A percentile compares a stretch with the other conserved stretches of the same genome.
phyloP scores from a whole-genome alignment of 1,140 invertebrate genomes.

The Papilio xuthus region DNA sequence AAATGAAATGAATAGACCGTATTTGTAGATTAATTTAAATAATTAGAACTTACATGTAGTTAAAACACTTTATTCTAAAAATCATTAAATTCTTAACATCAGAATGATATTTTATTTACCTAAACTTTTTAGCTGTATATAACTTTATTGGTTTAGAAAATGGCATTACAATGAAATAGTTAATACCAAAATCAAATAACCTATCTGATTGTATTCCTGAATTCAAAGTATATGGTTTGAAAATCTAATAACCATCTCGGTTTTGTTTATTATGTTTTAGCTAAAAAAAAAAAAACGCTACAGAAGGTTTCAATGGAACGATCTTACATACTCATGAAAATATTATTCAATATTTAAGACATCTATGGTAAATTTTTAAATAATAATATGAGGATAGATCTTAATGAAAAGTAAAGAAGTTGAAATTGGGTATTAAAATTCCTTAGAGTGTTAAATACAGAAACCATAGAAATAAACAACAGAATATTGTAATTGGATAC shows the following conservation, averaged over 20 bases:
- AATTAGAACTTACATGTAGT: conserved; percentile 22
- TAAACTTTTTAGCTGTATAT: neutral
- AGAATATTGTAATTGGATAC: too few species aligned
- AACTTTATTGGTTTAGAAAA: neutral
- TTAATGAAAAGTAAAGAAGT: too few species aligned
- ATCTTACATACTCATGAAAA: too few species aligned
- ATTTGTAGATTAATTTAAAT: conserved; percentile 82
- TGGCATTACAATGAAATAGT: too few species aligned
- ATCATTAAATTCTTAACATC: neutral
- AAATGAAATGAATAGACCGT: conserved; percentile 86
- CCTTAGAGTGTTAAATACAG: too few species aligned
- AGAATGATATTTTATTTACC: neutral
- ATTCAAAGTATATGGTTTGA: neutral
- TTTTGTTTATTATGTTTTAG: neutral
- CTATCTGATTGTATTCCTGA: neutral
- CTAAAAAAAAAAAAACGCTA: too few species aligned
- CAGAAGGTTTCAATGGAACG: too few species aligned
- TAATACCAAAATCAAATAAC: neutral
- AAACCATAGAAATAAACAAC: too few species aligned
- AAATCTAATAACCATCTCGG: neutral
- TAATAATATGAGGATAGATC: too few species aligned
- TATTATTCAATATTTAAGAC: too few species aligned
- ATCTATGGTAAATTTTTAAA: too few species aligned
- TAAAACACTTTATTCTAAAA: neutral
- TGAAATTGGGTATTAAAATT: too few species aligned